A percentile compares a stretch with the other conserved stretches of the same genome.
Conservation (phyloP, 2,888 invertebrate genomes). For the Automeris io region DNA sequence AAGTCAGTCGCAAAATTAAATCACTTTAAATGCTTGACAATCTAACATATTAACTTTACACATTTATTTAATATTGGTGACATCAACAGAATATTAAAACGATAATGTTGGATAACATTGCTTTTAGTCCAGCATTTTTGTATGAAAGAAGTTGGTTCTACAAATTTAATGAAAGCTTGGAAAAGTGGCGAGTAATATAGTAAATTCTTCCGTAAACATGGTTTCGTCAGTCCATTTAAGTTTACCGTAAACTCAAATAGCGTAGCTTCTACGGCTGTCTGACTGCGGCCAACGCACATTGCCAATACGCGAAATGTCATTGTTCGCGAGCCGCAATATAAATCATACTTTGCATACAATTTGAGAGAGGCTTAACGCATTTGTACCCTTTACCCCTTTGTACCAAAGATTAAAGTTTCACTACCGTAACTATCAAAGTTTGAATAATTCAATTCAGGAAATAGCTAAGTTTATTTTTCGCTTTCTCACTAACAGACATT, state of each 20-base stretch:
- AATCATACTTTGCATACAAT: constrained; percentile 47
- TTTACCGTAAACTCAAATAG: constrained; percentile 61
- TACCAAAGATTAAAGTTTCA: constrained; percentile 21
- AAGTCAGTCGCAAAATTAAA: not conserved
- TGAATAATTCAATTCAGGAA: no score
- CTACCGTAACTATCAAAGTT: no score
- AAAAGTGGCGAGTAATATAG: constrained; percentile 1
- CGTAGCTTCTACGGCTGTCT: constrained; percentile 53
- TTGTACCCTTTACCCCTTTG: constrained; percentile 36
- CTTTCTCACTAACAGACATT: no score
- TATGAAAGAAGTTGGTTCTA: not conserved
- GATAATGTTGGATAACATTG: not conserved
- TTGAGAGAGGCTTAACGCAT: constrained; percentile 38
- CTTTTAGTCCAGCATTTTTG: not conserved
- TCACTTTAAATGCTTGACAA: not conserved
- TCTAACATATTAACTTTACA: no score
- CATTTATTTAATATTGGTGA: no score
- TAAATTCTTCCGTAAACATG: constrained; percentile 35
- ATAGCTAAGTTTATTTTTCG: no score
- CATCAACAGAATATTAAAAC: not conserved
- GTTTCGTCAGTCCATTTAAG: constrained; percentile 62
- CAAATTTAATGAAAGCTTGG: not conserved
- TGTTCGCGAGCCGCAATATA: constrained; percentile 69
- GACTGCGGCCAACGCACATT: constrained; percentile 35
- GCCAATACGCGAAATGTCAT: constrained; percentile 51